Percentiles rank a stretch among this genome's conserved stretches.
These are phyloP conservation scores for Smittia sp. DNA, from an alignment of 2,888 invertebrate species.

Conservation along the genomic window DNA sequence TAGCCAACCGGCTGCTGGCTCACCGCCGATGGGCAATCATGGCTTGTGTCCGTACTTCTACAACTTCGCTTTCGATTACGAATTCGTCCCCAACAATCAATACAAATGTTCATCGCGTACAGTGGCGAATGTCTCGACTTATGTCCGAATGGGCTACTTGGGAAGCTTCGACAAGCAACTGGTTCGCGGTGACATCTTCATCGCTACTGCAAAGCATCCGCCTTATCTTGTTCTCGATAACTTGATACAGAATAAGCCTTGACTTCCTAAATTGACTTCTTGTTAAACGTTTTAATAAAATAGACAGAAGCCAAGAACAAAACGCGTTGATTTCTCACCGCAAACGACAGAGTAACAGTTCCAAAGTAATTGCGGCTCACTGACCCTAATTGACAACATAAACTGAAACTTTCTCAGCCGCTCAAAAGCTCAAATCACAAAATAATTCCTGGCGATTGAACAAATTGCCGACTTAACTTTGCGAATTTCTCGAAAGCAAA, in stretches of 20 bases:
- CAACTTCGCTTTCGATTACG: neutral
- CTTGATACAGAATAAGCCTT: neutral
- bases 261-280: too few species aligned
- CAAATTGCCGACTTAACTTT: too few species aligned
- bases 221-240: neutral
- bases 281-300: too few species aligned
- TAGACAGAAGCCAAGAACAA: too few species aligned
- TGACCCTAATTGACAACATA: too few species aligned
- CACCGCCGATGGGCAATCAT: slow-evolving; percentile 7
- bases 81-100: neutral
- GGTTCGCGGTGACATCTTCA: neutral
- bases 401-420: too few species aligned
- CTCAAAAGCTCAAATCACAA: too few species aligned
- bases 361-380: too few species aligned
- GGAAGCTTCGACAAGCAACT: neutral
- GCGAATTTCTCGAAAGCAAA: too few species aligned
- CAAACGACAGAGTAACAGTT: too few species aligned
- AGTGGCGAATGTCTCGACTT: neutral
- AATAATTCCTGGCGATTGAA: too few species aligned
- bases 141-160: neutral
- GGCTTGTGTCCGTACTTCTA: slow-evolving; percentile 20
- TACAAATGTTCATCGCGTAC: neutral
- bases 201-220: neutral
- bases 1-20: neutral
- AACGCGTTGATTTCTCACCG: too few species aligned